phyloP scores from a whole-genome alignment of 2,113 vertebrate species.

The Pygoscelis antarcticus region DNA sequence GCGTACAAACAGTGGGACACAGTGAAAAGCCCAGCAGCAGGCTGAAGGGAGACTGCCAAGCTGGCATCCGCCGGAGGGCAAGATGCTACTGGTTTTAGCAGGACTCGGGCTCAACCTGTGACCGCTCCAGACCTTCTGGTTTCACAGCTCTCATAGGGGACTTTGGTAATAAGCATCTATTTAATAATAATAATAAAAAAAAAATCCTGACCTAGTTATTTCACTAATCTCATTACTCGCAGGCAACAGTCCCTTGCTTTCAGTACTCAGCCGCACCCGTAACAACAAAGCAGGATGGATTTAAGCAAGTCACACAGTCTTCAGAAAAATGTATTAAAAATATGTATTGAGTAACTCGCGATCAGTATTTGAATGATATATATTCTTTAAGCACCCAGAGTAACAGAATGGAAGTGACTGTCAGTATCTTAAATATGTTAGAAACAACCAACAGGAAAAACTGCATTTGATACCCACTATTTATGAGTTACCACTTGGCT shows the following conservation, averaged over 20 bases:
- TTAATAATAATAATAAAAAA: not conserved
- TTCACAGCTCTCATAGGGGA: not conserved
- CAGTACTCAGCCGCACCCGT: not conserved
- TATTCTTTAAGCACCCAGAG: not conserved
- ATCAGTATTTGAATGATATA: not conserved
- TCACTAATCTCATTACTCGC: not conserved
- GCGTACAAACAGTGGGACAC: not conserved
- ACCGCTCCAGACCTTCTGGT: not conserved
- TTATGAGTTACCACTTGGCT: not conserved
- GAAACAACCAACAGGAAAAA: not conserved
- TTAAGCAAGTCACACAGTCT: not conserved
- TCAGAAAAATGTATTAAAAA: not conserved
- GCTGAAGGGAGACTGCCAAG: not conserved
- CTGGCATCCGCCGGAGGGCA: not conserved
- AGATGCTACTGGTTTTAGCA: not conserved
- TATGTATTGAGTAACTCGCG: not conserved
- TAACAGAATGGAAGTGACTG: not conserved
- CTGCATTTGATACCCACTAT: not conserved
- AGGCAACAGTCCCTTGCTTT: conserved; percentile 1
- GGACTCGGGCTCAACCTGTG: not conserved
- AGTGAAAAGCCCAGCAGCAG: not conserved
- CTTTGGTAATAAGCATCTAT: not conserved
- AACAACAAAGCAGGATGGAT: not conserved
- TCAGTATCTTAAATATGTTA: not conserved
- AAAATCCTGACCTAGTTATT: conserved; percentile 16